phyloP scores from a whole-genome alignment of 2,797 vertebrate species.

The Enteromius afrohamiltoni region DNA sequence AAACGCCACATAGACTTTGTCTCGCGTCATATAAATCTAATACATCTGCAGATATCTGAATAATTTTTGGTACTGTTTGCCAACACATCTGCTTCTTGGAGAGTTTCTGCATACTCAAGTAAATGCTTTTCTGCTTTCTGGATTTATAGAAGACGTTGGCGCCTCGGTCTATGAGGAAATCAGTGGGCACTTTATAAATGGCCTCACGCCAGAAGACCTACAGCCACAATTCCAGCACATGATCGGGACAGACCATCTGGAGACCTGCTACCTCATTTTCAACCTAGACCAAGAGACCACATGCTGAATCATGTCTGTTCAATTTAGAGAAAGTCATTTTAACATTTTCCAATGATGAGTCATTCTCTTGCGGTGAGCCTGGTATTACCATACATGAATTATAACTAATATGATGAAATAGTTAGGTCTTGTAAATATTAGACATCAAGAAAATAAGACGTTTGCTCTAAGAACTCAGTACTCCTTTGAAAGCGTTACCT shows the following conservation, averaged over 20 bases:
- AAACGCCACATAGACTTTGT: neutral
- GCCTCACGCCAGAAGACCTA: conserved; percentile 66
- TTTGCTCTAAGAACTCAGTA: neutral
- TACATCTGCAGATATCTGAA: neutral
- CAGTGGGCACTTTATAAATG: conserved; percentile 66
- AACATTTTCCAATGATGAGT: neutral
- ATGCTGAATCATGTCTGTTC: conserved; percentile 44
- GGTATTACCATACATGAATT: neutral
- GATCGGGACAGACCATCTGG: conserved; percentile 64
- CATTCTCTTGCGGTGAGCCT: neutral
- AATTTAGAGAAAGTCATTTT: neutral
- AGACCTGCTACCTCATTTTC: conserved; percentile 69
- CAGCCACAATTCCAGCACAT: conserved; percentile 67
- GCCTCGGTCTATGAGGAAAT: conserved; percentile 67
- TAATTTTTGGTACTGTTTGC: neutral
- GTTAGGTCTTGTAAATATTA: neutral
- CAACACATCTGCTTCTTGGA: neutral
- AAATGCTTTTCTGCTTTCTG: conserved; percentile 22
- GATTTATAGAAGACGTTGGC: conserved; percentile 69
- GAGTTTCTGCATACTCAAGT: neutral
- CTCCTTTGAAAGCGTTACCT: neutral
- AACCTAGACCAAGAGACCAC: conserved; percentile 66
- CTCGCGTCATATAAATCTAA: neutral
- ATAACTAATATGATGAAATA: neutral
- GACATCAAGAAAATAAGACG: neutral